Percentiles rank a stretch among this genome's conserved stretches.
Evolutionary conservation across 23 tunicate genomes (phyloP).

Genomic region (Ciona savignyi): DNA sequence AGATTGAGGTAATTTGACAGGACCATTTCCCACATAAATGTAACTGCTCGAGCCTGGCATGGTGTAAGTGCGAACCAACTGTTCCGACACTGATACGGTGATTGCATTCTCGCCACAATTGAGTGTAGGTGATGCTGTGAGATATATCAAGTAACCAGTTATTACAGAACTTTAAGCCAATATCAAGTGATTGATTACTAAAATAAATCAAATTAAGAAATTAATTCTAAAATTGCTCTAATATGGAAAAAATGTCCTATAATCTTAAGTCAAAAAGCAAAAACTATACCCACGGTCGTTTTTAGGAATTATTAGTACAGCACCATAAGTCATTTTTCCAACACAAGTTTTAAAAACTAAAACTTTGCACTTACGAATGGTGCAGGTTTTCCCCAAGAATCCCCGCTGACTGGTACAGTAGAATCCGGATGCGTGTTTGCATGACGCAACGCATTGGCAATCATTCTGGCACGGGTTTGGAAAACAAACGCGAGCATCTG

Average conservation of each 20-base stretch:
- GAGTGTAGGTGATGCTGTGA: too few species aligned
- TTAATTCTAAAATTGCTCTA: too few species aligned
- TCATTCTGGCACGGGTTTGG: slow-evolving; percentile 20
- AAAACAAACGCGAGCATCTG: slow-evolving; percentile 2
- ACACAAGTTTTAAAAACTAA: too few species aligned
- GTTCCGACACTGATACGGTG: not conserved
- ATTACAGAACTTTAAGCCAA: too few species aligned
- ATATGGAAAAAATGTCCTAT: too few species aligned
- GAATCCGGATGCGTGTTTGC: slow-evolving; percentile 13
- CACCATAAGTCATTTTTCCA: too few species aligned
- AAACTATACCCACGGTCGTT: too few species aligned
- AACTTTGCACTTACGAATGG: not conserved
- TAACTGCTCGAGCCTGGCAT: not conserved
- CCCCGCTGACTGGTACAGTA: not conserved
- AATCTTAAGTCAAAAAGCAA: too few species aligned
- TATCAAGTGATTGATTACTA: too few species aligned
- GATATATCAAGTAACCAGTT: too few species aligned
- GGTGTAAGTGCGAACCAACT: not conserved
- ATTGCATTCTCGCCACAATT: not conserved
- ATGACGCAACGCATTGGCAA: slow-evolving; percentile 16
- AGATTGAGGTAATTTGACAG: not conserved
- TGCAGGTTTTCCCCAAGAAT: not conserved
- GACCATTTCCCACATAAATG: not conserved
- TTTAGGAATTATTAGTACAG: too few species aligned
- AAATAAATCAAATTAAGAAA: too few species aligned